Evolutionary conservation across 2,888 invertebrate genomes (phyloP).

Genomic region (Ommatoiulus sabulosus): DNA sequence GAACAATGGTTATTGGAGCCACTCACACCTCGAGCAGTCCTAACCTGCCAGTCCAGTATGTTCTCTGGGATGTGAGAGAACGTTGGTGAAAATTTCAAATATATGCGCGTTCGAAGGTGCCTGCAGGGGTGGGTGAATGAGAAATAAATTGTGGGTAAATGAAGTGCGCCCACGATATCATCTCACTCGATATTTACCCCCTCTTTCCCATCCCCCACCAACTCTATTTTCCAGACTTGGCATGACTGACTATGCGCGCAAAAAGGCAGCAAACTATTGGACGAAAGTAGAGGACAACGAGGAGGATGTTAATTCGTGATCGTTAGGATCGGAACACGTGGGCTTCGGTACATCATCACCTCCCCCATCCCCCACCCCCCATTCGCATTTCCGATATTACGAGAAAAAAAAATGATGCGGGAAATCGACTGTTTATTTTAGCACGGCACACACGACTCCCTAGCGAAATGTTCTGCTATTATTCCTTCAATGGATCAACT

Average conservation of each 20-base stretch:
- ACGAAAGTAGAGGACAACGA: constrained; percentile 34
- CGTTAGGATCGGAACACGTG: constrained; percentile 27
- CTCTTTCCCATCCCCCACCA: background rate
- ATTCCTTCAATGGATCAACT: no score
- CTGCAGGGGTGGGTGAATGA: constrained; percentile 5
- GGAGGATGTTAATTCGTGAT: constrained; percentile 18
- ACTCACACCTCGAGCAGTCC: background rate
- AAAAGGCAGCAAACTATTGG: constrained; percentile 34
- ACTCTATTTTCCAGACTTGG: constrained; percentile 18
- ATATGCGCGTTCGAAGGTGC: background rate
- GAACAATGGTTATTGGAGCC: background rate
- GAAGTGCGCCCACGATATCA: constrained; percentile 14
- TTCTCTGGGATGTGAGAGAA: constrained; percentile 1
- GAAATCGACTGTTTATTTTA: constrained; percentile 5
- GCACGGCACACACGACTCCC: background rate
- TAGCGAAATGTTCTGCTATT: no score
- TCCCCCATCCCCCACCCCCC: background rate
- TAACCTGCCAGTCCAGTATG: constrained; percentile 1
- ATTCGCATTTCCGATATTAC: background rate
- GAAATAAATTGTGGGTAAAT: constrained; percentile 34
- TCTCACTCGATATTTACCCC: background rate
- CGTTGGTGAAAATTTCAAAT: background rate
- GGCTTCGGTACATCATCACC: background rate
- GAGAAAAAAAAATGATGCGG: constrained; percentile 21
- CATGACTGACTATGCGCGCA: constrained; percentile 19